Base-by-base conservation (phyloP, 2,888 invertebrate genomes). In the Drosophila demipolita region DNA sequence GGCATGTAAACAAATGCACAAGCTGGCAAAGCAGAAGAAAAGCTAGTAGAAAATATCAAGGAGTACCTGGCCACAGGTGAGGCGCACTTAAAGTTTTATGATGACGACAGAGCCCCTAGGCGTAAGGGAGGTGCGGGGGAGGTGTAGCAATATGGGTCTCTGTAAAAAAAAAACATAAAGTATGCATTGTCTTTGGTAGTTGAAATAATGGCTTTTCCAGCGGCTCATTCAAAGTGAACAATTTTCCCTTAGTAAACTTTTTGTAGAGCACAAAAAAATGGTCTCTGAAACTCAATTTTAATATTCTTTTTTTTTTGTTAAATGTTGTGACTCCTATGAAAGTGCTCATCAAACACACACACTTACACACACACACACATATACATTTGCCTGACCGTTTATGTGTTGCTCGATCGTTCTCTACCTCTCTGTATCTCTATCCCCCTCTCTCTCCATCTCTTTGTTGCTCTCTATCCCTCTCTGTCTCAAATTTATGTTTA, bases 11-110 rank as follows among this genome's bases (percentile, higher is more conserved):
- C 86, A 83, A 86, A 83, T 86, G 71, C 83, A 73, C 35, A 53
- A 48, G 60, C 20, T 52, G 52, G n/a, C 26, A 59, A 45, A 29
- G 35, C 9, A 48, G 29, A 49, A 23, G 15, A 17, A 35, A 26
- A 15, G 17, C 35, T 9, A 54, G 17, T n/a, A 17, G 17, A 11
- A n/a, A 45, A 29, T 11, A 29, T 40, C 12, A 36, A 26, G 8
- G 26, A 50, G 15, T 65, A 52, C 12, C 49, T 69, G 66, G 63
- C 76, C 78, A 62, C 78, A 84, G 87, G 84, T 83, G 78, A 65
- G 78, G 78, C 65, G 65, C 75, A 87, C 84, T 87, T 83, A 78
- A 81, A 81, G 78, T 87, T 84, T 84, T 89, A 89, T 87, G 75
- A 84, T 73, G 72, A 70, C 78, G 65, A 73, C 83, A 73, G 73